Base-by-base conservation (phyloP, 2,113 vertebrate genomes). In the Machaerirhynchus nigripectus region DNA sequence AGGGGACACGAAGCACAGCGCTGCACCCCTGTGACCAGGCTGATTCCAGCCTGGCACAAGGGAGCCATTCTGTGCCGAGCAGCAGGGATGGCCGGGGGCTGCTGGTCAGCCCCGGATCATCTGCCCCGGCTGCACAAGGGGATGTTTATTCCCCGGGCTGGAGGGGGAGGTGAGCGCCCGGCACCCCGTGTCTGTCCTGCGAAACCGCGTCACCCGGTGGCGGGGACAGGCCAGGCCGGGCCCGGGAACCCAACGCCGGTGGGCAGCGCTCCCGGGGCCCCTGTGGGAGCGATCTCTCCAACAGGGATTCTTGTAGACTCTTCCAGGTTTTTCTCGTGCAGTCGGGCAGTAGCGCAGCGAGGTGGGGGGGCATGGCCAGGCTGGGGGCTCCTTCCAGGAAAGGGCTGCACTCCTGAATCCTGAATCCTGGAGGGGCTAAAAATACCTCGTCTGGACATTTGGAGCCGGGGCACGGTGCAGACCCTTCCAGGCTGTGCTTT, bases 51-150 rank as follows among this genome's bases (percentile, higher is more conserved):
- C 7, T 2, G 13, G 47, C 90, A 96, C 92, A 95, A 95, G 69
- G 65, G 59, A 63, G 2, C 52, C 82, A 18, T 95, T 96, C 94
- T 94, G 23, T 4, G 42, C 73, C 6, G 2, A 30, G 61, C 9
- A 2, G 64, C 9, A 1, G 76, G 8, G 47, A 46, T 3, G 37
- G 53, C 89, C 33, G 4, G 87, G 90, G 77, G 90, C 64, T 46
- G 81, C 74, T 0, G 56, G 52, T 91, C 93, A 91, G 96, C 75
- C 65, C 93, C 26, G 10, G 15, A 87, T 90, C 94, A 94, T 73
- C 94, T 78, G 85, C 74, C 74, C 55, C 2, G 6, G 69, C 84
- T 7, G 4, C 93, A 91, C 94, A 94, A 91, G 88, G 74, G 9
- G 81, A 0, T 55, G 59, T 30, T 95, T 93, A 91, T 93, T 93